phyloP scores from a whole-genome alignment of 2,888 invertebrate species.

The Thecocarcelia acutangulata region DNA sequence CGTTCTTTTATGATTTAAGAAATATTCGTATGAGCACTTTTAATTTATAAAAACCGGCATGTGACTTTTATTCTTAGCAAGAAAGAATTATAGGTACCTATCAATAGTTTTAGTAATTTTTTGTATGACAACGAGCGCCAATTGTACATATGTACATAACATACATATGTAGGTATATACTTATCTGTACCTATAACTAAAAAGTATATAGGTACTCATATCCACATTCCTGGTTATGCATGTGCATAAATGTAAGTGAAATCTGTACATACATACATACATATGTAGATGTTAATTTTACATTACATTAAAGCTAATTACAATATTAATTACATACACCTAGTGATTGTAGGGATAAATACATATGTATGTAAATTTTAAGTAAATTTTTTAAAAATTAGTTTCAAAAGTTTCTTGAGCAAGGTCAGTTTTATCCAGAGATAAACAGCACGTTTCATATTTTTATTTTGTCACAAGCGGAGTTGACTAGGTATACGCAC shows the following conservation, averaged over 20 bases:
- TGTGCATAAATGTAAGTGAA: background rate
- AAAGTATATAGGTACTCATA: background rate
- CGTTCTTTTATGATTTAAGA: background rate
- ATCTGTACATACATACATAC: background rate
- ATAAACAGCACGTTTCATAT: slow-evolving; percentile 25
- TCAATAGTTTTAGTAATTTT: too few species aligned
- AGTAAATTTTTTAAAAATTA: too few species aligned
- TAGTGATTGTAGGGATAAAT: background rate
- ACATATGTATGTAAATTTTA: background rate
- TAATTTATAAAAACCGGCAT: too few species aligned
- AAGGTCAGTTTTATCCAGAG: slow-evolving; percentile 49
- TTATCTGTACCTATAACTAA: too few species aligned
- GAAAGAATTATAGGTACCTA: too few species aligned
- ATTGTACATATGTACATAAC: too few species aligned
- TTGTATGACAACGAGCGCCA: too few species aligned
- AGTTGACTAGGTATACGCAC: background rate
- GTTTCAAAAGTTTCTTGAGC: slow-evolving; percentile 5
- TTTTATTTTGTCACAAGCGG: background rate
- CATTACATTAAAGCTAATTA: background rate
- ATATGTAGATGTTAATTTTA: background rate
- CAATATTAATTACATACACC: background rate
- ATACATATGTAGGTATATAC: slow-evolving; percentile 8
- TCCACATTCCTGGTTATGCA: background rate
- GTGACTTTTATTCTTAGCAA: too few species aligned
- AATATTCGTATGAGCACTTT: too few species aligned